These are phyloP conservation scores for Dynastes maya DNA, from an alignment of 2,888 invertebrate species.

Conservation along the genomic window DNA sequence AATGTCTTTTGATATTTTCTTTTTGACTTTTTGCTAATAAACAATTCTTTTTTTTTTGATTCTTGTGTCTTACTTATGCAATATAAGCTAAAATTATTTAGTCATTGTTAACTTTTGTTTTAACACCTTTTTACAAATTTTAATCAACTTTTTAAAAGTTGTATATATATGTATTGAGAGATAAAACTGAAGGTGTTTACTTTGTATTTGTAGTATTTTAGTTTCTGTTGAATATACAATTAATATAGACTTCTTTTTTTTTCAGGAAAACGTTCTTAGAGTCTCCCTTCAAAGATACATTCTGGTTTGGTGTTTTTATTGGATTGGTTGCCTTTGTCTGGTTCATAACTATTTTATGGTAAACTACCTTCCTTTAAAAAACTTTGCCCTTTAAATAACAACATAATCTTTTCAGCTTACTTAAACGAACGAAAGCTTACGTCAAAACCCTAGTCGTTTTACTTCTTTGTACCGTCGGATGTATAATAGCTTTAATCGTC, in stretches of 20 bases:
- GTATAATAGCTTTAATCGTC: constrained; percentile 65
- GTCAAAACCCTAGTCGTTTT: constrained; percentile 65
- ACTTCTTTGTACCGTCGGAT: constrained; percentile 64
- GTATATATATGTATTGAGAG: too few relatives aligned
- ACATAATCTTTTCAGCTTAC: constrained; percentile 61
- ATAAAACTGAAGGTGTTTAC: too few relatives aligned
- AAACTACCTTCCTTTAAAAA: constrained; percentile 63
- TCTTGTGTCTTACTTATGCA: too few relatives aligned
- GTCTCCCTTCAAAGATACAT: constrained; percentile 75
- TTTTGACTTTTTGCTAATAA: too few relatives aligned
- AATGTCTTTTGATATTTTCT: too few relatives aligned
- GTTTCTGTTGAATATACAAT: too few relatives aligned
- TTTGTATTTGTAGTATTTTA: too few relatives aligned
- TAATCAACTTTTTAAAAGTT: too few relatives aligned
- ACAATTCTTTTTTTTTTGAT: too few relatives aligned
- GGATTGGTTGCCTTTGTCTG: constrained; percentile 77
- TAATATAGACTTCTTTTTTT: constrained; percentile 47
- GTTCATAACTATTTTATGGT: constrained; percentile 78
- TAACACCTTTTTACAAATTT: too few relatives aligned
- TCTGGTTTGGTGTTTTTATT: constrained; percentile 78
- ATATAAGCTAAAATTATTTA: too few relatives aligned
- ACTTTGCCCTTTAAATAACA: neutral
- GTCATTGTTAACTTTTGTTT: too few relatives aligned
- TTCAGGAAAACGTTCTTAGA: constrained; percentile 72
- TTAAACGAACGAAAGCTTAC: constrained; percentile 66